Percentiles rank a stretch among this genome's conserved stretches.
Evolutionary conservation across 2,113 vertebrate genomes (phyloP).

Genomic region (Lota lota): DNA sequence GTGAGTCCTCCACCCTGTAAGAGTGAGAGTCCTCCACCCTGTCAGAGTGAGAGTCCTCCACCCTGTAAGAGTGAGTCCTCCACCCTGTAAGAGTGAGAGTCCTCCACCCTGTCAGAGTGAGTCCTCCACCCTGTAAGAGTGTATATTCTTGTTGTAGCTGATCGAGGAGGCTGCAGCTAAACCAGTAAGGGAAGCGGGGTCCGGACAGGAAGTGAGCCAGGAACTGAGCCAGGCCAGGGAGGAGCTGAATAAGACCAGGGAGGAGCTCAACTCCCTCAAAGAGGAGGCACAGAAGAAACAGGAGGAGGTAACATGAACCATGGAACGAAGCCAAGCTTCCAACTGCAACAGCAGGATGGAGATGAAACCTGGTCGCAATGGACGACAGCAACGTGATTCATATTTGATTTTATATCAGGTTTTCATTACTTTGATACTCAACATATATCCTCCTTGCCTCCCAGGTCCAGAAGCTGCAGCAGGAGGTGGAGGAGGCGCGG

Average conservation of each 20-base stretch:
- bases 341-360: too few species aligned
- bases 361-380: too few species aligned
- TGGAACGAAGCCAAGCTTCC: background rate
- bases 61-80: too few species aligned
- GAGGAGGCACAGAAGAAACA: slow-evolving; percentile 49
- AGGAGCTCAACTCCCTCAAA: slow-evolving; percentile 49
- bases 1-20: too few species aligned
- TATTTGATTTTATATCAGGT: background rate
- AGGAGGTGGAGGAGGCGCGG: slow-evolving; percentile 56
- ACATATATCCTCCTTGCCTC: background rate
- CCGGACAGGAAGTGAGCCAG: slow-evolving; percentile 42
- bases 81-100: too few species aligned
- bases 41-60: too few species aligned
- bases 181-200: slow-evolving; percentile 42
- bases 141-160: slow-evolving; percentile 66
- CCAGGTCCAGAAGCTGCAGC: slow-evolving; percentile 77
- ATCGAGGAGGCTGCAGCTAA: slow-evolving; percentile 76
- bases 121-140: too few species aligned
- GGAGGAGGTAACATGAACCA: slow-evolving; percentile 44
- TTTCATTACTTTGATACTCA: background rate
- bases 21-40: too few species aligned
- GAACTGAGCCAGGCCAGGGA: slow-evolving; percentile 53
- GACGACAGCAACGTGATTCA: too few species aligned
- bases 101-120: too few species aligned
- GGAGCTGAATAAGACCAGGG: slow-evolving; percentile 45